Conservation (phyloP, 1,140 invertebrate species). For the Oreohelix idahoensis region DNA sequence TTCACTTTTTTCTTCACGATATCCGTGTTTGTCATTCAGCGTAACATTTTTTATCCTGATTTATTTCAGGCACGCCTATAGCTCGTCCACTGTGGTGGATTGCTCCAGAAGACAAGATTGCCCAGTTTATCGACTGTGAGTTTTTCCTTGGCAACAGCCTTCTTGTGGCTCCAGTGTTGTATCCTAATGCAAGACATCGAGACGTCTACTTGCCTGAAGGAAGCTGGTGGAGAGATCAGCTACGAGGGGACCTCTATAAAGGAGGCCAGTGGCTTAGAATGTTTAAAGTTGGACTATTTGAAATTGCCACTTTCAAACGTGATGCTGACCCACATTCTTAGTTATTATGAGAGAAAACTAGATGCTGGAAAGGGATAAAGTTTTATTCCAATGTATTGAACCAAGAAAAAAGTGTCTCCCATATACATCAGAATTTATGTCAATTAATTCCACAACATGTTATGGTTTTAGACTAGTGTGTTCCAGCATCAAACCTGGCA, state of each 20-base stretch:
- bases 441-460: too few relatives aligned
- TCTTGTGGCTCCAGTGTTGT: slow-evolving; percentile 86
- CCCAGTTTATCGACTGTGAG: slow-evolving; percentile 86
- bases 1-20: too few relatives aligned
- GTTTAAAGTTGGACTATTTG: slow-evolving; percentile 49
- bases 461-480: too few relatives aligned
- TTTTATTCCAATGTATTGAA: too few relatives aligned
- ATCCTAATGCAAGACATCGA: slow-evolving; percentile 78
- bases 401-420: too few relatives aligned
- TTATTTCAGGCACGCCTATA: slow-evolving; percentile 60
- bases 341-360: too few relatives aligned
- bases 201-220: slow-evolving; percentile 79
- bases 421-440: too few relatives aligned
- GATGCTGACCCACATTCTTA: not conserved
- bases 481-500: too few relatives aligned
- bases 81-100: slow-evolving; percentile 95
- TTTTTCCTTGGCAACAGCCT: slow-evolving; percentile 86
- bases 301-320: slow-evolving; percentile 54
- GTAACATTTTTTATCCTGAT: not conserved
- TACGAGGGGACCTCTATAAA: slow-evolving; percentile 36
- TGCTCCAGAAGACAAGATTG: slow-evolving; percentile 84
- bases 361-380: too few relatives aligned
- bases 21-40: not conserved
- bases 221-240: slow-evolving; percentile 52
- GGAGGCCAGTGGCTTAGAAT: slow-evolving; percentile 56